Evolutionary conservation across 2,113 vertebrate species (phyloP), one percentile per base, ranked within the genome.

Genomic region (Serilophus lunatus): DNA sequence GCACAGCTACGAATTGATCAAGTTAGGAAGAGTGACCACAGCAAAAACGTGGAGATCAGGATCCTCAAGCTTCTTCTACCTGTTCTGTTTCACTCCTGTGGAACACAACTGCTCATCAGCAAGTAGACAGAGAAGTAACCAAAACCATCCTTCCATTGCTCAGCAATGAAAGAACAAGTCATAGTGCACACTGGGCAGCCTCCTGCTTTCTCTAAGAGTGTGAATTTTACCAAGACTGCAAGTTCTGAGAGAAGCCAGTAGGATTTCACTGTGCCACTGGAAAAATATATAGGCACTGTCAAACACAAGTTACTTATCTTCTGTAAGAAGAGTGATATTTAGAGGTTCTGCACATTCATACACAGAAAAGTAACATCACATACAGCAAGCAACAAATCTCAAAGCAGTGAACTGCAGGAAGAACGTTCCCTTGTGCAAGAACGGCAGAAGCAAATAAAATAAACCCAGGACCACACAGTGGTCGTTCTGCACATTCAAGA

Each of bases 341-440:
- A 40, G 15, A 71, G 18, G 5, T 38, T 57, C 50, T 75, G 35
- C 1, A 4, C 25, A 36, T 10, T 33, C 31, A 57, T 31, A 26
- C 16, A 23, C 3, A 74, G 2, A n/a, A 26, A 54, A 53, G 20
- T 5, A 64, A 38, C 54, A 35, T 3, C 5, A 2, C 0, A 0
- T 50, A 12, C 19, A 82, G 50, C 66, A n/a, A 75, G 53, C 20
- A 42, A 36, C 36, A 53, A n/a, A n/a, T n/a, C 31, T 42, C 18
- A 56, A 60, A 61, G 33, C 18, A 26, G 13, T 12, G 6, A 61
- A 51, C 18, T 1, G 7, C 51, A 33, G 2, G 8, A 61, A 36
- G 7, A 80, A 51, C 6, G 3, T 19, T 57, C 4, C n/a, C 24
- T 24, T 10, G 20, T 3, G 0, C 10, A 38, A 72, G 44, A 36